Evolutionary conservation across 1,140 invertebrate species (phyloP), one percentile per base, ranked within the genome.

Genomic region (Globodera rostochiensis): DNA sequence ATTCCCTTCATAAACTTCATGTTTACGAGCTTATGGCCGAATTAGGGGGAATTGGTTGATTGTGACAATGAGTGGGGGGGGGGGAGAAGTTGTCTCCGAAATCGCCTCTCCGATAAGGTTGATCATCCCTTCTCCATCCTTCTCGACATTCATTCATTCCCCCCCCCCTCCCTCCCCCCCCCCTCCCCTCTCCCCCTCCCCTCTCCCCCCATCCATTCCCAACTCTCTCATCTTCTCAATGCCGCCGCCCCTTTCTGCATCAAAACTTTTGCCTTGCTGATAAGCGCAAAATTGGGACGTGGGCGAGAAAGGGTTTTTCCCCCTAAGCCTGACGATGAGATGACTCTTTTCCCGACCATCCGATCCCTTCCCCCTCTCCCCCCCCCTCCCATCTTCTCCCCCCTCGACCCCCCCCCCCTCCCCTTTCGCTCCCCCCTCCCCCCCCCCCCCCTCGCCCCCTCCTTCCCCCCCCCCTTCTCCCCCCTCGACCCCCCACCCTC

Each of bases 201-300:
- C 15, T 3, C 57, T 15, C 57, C 15, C 57, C 57, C 15, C 57
- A 9, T 5, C 57, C 57, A 13, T 60, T 60, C 57, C 15, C 57
- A 15, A 60, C 57, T 60, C 15, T 60, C 57, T 15, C 13, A 74
- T 64, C 74, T 9, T 76, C 66, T 76, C 45, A 64, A 66, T 76
- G 74, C 15, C 49, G 57, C 66, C 74, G 57, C 66, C 74, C 73
- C 53, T 46, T 66, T 76, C 50, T 19, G 21, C 25, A 25, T 36
- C 25, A 53, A 36, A 74, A 76, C 46, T 64, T 74, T 57, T 36
- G 21, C 47, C 49, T 60, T 60, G 57, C 57, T 60, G 57, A 60
- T 60, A 60, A 60, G 57, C 57, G 57, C 57, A 60, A 60, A 50
- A 60, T 60, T 60, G 57, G 25, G 57, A 60, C 57, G 57, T 15